phyloP scores from a whole-genome alignment of 1,140 invertebrate species.

The Calephelis nemesis region DNA sequence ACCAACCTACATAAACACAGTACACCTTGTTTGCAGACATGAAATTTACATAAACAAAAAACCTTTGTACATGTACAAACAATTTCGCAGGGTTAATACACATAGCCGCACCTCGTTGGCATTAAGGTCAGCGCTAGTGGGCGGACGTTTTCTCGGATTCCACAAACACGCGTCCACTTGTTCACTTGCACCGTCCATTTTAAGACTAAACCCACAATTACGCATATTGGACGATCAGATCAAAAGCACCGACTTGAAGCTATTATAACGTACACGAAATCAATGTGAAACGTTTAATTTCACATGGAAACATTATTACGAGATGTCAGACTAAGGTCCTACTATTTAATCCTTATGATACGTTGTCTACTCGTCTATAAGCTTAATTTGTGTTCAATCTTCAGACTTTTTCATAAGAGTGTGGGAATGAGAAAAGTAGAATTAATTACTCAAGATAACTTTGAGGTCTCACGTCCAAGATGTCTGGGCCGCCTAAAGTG shows the following conservation, averaged over 20 bases:
- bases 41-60: constrained; percentile 21
- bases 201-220: constrained; percentile 72
- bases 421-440: background rate
- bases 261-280: constrained; percentile 63
- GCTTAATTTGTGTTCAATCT: constrained; percentile 15
- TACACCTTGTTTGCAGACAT: constrained; percentile 9
- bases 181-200: constrained; percentile 40
- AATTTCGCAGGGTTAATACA: constrained; percentile 14
- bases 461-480: no score
- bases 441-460: no score
- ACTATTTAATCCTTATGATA: constrained; percentile 23
- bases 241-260: constrained; percentile 59
- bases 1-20: constrained; percentile 16
- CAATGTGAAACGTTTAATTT: constrained; percentile 62
- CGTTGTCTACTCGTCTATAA: constrained; percentile 5
- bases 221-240: constrained; percentile 70
- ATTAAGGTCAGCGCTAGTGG: constrained; percentile 39
- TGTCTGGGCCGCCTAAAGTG: no score
- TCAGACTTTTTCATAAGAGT: constrained; percentile 4
- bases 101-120: constrained; percentile 31
- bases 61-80: constrained; percentile 18
- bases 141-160: constrained; percentile 38
- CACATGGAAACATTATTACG: constrained; percentile 39
- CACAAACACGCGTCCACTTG: constrained; percentile 35
- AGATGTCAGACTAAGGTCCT: constrained; percentile 34